Base-by-base conservation (phyloP, 2,888 invertebrate species). In the Stenodema calcarata region DNA sequence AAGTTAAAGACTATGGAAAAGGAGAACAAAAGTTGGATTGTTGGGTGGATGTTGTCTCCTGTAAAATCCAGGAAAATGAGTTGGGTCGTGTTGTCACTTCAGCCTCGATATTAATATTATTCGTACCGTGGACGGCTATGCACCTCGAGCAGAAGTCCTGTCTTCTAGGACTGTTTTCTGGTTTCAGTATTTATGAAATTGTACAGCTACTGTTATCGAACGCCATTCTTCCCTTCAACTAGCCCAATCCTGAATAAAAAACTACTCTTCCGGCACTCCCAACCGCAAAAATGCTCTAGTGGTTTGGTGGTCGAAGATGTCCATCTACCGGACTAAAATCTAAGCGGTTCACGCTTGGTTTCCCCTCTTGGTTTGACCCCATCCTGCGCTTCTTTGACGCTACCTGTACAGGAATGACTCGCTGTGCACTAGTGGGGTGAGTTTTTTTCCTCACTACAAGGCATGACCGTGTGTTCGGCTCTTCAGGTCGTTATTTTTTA, bases 401-500 rank as follows among this genome's bases (percentile, higher is more conserved):
- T 62, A 62, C 62, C 62, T 62, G 62, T 23, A 27, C 4, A 23
- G 62, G 62, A 23, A 23, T 27, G 23, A 6, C 27, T 62, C n/a
- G n/a, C 18, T 54, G 54, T 54, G 7, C 2, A 1, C 16, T 54
- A 18, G 54, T 18, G 23, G 23, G 18, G 9, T 62, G 35, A 35
- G 35, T 62, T 54, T 18, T 62, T 62, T 62, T 62, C 23, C 18
- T 62, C 9, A 6, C 54, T 16, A 62, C 23, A 35, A 23, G 23
- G 47, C 23, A 0, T 7, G 62, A 62, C 18, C 62, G 23, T 62
- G 23, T 11, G 62, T 18, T 23, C 0, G 62, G 62, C 18, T 41
- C 73, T 75, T 35, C 73, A 75, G 73, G 73, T 75, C 73, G 73
- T 75, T 75, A 35, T 41, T 70, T 70, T 70, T 70, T 70, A 70